phyloP scores from a whole-genome alignment of 2,797 vertebrate genomes.

The Moxostoma hubbsi region DNA sequence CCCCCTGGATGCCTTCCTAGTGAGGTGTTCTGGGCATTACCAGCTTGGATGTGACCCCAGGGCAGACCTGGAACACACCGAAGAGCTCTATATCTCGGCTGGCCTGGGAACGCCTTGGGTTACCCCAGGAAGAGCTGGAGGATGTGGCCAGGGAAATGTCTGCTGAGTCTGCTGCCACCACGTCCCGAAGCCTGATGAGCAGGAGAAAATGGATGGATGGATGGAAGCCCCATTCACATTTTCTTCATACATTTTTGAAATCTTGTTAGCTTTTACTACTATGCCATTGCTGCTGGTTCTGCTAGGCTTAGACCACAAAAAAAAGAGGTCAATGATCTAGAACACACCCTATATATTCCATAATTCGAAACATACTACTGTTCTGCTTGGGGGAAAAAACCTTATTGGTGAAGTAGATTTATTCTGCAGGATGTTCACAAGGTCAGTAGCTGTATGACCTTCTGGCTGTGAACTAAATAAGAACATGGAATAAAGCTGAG shows the following conservation, averaged over 20 bases:
- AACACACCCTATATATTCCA: background rate
- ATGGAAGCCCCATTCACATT: background rate
- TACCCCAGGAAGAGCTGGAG: too few relatives aligned
- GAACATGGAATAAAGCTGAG: constrained; percentile 12
- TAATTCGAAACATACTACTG: background rate
- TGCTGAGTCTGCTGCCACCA: too few relatives aligned
- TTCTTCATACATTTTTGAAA: background rate
- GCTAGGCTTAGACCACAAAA: background rate
- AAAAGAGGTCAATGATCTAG: background rate
- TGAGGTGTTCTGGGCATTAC: too few relatives aligned
- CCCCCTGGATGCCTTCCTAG: too few relatives aligned
- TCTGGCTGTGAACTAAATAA: constrained; percentile 26
- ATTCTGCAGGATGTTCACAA: background rate
- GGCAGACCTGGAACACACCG: too few relatives aligned
- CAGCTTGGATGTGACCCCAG: too few relatives aligned
- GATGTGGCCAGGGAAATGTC: too few relatives aligned
- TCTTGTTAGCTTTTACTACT: background rate
- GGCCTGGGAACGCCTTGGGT: too few relatives aligned
- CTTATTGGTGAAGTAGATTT: background rate
- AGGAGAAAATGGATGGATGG: too few relatives aligned
- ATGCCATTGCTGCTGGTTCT: constrained; percentile 7
- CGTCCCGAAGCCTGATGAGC: too few relatives aligned
- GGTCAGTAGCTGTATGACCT: constrained; percentile 1
- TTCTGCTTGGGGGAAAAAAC: background rate
- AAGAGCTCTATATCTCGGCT: too few relatives aligned